phyloP scores from a whole-genome alignment of 2,113 vertebrate genomes.

The Pantherophis guttatus region DNA sequence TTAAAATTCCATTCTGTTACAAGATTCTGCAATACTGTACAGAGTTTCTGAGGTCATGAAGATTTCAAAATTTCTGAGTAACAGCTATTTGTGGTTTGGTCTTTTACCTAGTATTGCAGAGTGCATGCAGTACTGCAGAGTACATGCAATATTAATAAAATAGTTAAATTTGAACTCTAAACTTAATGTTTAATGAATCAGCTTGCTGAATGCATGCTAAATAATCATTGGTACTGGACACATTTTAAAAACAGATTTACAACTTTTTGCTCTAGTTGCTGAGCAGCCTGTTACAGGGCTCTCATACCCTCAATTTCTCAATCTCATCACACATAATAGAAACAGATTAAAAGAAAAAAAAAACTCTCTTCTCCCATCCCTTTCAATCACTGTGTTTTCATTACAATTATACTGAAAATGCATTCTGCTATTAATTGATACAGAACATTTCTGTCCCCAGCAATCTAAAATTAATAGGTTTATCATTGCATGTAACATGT shows the following conservation, averaged over 20 bases:
- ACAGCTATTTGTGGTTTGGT: background rate
- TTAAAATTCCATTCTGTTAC: background rate
- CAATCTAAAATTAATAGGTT: too few relatives aligned
- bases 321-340: background rate
- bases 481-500: too few relatives aligned
- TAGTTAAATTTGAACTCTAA: background rate
- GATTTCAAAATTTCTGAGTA: background rate
- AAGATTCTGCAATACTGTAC: background rate
- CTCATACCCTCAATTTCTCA: background rate
- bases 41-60: background rate
- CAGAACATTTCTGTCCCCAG: too few relatives aligned
- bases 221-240: background rate
- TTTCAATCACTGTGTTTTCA: background rate
- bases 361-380: background rate
- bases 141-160: background rate
- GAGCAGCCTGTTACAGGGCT: background rate
- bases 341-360: background rate
- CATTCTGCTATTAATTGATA: background rate
- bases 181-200: background rate
- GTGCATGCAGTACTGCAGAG: background rate
- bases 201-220: background rate
- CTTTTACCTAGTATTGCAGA: background rate
- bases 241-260: background rate
- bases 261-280: background rate
- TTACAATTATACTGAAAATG: background rate